phyloP scores from a whole-genome alignment of 2,113 vertebrate genomes.

The Malurus alboscapulatus region DNA sequence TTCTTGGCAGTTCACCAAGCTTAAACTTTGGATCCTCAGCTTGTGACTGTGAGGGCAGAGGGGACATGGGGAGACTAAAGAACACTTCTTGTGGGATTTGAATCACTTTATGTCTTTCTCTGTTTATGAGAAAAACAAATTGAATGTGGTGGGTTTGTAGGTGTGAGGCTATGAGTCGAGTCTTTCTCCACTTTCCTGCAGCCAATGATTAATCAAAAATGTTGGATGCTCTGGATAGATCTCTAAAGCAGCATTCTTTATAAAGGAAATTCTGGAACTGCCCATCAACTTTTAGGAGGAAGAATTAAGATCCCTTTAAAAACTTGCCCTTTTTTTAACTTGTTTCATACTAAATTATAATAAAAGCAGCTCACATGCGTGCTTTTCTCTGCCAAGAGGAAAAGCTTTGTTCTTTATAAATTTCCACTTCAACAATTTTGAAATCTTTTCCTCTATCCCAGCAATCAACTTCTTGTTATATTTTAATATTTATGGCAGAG shows the following conservation, averaged over 20 bases:
- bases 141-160: neutral
- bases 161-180: neutral
- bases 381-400: slow-evolving; percentile 1
- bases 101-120: neutral
- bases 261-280: neutral
- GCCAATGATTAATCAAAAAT: neutral
- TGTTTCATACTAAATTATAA: neutral
- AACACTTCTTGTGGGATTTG: neutral
- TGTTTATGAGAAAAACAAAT: neutral
- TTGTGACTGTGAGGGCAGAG: neutral
- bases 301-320: neutral
- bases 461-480: neutral
- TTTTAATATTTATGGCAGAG: neutral
- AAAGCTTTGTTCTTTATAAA: neutral
- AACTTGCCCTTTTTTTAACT: neutral
- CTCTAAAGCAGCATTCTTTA: neutral
- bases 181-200: neutral
- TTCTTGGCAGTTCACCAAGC: neutral
- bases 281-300: neutral
- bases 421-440: neutral
- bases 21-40: neutral
- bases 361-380: neutral
- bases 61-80: neutral
- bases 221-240: neutral
- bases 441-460: neutral